Conservation (phyloP, 1,140 invertebrate genomes). For the Asbolus verrucosus region DNA sequence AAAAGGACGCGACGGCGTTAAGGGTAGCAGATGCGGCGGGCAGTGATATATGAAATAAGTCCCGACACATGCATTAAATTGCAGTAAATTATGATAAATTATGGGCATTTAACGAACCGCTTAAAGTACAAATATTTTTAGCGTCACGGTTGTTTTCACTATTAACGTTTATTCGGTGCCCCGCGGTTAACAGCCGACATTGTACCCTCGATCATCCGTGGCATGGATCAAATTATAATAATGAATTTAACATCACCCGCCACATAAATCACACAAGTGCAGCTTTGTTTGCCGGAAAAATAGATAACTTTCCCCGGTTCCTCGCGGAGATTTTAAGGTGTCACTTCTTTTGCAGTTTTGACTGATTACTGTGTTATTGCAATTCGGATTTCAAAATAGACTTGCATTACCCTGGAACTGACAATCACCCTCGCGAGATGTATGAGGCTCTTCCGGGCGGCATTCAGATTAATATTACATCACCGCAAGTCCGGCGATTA, state of each 20-base stretch:
- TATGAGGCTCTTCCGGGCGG: neutral
- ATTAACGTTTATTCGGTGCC: neutral
- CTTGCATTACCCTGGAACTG: too few species aligned
- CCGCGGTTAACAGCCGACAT: neutral
- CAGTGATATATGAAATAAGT: slow-evolving; percentile 41
- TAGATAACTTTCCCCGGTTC: too few species aligned
- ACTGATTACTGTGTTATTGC: slow-evolving; percentile 32
- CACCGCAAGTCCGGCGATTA: neutral
- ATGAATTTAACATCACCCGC: slow-evolving; percentile 5
- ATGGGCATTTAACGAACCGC: slow-evolving; percentile 40
- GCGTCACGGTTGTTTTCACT: neutral
- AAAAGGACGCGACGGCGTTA: slow-evolving; percentile 13
- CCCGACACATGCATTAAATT: slow-evolving; percentile 41
- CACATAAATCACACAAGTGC: neutral
- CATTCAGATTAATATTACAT: slow-evolving; percentile 7
- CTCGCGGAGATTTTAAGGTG: slow-evolving; percentile 5
- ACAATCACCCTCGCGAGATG: neutral
- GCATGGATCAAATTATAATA: slow-evolving; percentile 11
- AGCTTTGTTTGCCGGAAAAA: neutral
- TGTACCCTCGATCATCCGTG: slow-evolving; percentile 19
- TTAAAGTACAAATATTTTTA: slow-evolving; percentile 24
- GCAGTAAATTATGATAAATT: slow-evolving; percentile 46
- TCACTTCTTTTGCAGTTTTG: slow-evolving; percentile 23
- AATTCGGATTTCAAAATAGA: too few species aligned
- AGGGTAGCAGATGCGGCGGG: slow-evolving; percentile 24